Evolutionary conservation across 2,797 vertebrate genomes (phyloP).

Genomic region (Nannoperca australis): DNA sequence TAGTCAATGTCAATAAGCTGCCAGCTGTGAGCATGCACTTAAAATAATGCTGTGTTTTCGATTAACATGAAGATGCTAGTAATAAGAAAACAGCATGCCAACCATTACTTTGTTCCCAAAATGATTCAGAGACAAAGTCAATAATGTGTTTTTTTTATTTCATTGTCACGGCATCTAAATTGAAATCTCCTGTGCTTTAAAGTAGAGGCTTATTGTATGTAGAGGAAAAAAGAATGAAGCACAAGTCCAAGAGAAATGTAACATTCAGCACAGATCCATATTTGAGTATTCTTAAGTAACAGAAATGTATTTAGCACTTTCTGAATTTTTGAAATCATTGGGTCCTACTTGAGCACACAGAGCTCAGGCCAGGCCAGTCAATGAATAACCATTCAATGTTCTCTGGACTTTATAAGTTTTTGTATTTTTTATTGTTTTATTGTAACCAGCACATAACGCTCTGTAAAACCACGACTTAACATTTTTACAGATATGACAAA

Average conservation of each 20-base stretch:
- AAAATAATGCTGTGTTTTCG: constrained; percentile 61
- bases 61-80: constrained; percentile 59
- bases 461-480: background rate
- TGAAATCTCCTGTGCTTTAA: constrained; percentile 44
- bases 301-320: background rate
- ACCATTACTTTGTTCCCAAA: constrained; percentile 60
- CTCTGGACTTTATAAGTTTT: no score
- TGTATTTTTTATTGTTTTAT: background rate
- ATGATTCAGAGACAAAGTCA: constrained; percentile 50
- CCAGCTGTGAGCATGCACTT: constrained; percentile 65
- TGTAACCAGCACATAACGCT: background rate
- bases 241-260: background rate
- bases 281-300: background rate
- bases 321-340: background rate
- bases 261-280: background rate
- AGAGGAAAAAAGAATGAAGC: background rate
- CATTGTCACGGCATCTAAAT: constrained; percentile 58
- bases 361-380: background rate
- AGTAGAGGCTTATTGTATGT: background rate
- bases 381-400: background rate
- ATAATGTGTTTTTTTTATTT: constrained; percentile 41
- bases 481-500: background rate
- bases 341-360: background rate
- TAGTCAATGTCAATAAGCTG: constrained; percentile 59
- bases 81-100: constrained; percentile 71